Base-by-base conservation (phyloP, 2,888 invertebrate genomes). In the Yponomeuta cagnagella region DNA sequence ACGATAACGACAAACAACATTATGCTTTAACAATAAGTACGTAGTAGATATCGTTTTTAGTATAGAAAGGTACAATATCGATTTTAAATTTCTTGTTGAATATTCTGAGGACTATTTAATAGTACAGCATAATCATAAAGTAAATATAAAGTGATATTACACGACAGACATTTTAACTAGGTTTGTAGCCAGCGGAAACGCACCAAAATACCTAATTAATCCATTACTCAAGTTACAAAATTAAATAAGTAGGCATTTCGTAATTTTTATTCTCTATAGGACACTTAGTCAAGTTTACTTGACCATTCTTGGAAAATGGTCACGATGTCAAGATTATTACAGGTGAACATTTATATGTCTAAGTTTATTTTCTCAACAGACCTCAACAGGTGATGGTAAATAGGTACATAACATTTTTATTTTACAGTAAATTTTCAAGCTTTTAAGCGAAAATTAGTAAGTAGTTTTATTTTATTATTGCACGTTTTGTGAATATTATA, bases 21-120 rank as follows among this genome's bases (percentile, higher is more conserved):
- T 84, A 88, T 84, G 84, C 84, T 81, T 83, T 82, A 89, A 87
- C 85, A 87, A 83, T 78, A 80, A 82, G 84, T 79, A 63, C 52
- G 52, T 12, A 52, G 2, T 37, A 37, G 43, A 43, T 43, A 43
- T 43, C 43, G 52, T 58, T 58, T 52, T 58, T 58, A 43, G 43
- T 43, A 43, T 8, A 43, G 43, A 43, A 43, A 43, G 43, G 43
- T 43, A 5, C 43, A 43, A 43, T 43, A 43, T 43, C 43, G 8
- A 43, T 4, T 37, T 37, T 37, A 37, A 4, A 37, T 37, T 52
- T 52, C 52, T 52, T 52, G 2, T 52, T 9, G 2, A 52, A 12
- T 10, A 52, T 52, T 52, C 52, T 52, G 52, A 52, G 2, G 8
- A 52, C 12, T 12, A 52, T 9, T 52, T 52, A 52, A 12, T 2